Evolutionary conservation across 23 tunicate species (phyloP), one percentile per base, ranked within the genome.

Genomic region (Diplosoma virens): DNA sequence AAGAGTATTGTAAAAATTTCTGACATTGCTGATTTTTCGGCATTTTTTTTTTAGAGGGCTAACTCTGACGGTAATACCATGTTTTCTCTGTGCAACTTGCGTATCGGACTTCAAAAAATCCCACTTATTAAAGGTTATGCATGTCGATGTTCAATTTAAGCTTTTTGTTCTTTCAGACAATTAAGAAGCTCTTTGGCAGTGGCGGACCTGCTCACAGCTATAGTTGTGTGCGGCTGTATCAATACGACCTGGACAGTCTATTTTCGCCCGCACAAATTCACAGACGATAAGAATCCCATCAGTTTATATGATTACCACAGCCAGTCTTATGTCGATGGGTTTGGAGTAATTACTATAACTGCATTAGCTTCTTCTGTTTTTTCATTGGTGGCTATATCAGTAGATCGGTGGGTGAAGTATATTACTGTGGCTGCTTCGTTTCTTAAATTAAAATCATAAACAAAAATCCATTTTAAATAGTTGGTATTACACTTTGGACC

Each of bases 201-300:
- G 5, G 66, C 86, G 14, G 86, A 81, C 36, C 79, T 81, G 20
- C 20, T 81, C 46, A 81, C 74, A 24, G 60, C 34, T 25, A 18
- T 58, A 1, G 72, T 59, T 20, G 37, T 58, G 24, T 47, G 69
- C 2, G 86, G 79, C 24, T 71, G 72, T n/a, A 81, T 81, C 25
- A 58, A 81, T 72, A 81, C 86, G 21, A 81, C 86, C n/a, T 33
- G 58, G 17, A 37, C 34, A 27, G 45, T 72, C n/a, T 81, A 70
- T 29, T 70, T 81, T 25, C 72, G 71, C 16, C 54, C 59, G 3
- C 86, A 59, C n/a, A 58, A 56, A 28, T 81, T 81, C 46, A 55
- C 36, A 5, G 78, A 30, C n/a, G 72, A 81, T 20, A 79, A 79
- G 18, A 21, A 81, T 24, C 16, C 14, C 25, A 47, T 37, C 1